Conservation (phyloP, 2,888 invertebrate genomes). For the Chymomyza procnemis region DNA sequence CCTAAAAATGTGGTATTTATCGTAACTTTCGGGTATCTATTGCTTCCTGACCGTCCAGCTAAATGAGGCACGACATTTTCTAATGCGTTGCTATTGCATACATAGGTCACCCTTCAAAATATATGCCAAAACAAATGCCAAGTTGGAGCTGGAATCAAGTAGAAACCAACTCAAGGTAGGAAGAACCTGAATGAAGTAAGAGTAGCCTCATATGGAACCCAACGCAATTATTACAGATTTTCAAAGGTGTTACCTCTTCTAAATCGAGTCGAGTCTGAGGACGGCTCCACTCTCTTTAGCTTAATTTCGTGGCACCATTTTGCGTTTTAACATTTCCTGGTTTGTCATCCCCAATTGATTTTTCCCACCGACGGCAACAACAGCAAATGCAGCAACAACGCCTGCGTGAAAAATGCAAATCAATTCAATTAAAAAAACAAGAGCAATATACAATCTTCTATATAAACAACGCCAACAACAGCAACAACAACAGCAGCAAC, state of each 20-base stretch:
- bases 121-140: no score
- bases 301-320: background rate
- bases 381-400: conserved; percentile 55
- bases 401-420: conserved; percentile 78
- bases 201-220: no score
- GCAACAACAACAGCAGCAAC: conserved; percentile 6
- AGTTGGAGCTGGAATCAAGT: no score
- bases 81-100: background rate
- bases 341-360: background rate
- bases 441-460: conserved; percentile 45
- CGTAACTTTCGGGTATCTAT: background rate
- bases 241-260: no score
- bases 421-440: conserved; percentile 77
- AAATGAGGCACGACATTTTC: conserved; percentile 71
- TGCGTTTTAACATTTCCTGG: background rate
- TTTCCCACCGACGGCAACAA: background rate
- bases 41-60: conserved; percentile 37
- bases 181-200: no score
- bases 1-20: background rate
- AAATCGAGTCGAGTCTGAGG: no score
- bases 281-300: background rate
- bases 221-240: no score
- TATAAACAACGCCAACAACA: conserved; percentile 19
- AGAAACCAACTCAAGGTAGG: no score
- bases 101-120: background rate